Conservation (phyloP, 2,888 invertebrate species). For the Clivina fossor region DNA sequence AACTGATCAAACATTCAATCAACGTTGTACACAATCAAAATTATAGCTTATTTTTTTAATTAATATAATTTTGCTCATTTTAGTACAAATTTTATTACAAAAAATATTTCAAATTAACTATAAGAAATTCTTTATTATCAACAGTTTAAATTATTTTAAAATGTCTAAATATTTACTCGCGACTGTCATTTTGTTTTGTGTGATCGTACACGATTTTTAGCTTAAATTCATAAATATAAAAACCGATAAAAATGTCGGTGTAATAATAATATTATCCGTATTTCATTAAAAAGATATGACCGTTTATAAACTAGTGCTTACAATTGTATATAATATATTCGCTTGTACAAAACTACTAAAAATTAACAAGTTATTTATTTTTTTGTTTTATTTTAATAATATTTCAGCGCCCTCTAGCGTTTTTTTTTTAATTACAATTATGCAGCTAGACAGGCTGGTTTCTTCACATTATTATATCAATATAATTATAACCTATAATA, state of each 20-base stretch:
- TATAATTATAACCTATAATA: conserved; percentile 26
- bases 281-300: conserved; percentile 32
- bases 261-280: conserved; percentile 22
- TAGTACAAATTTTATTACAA: too few relatives aligned
- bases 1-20: too few relatives aligned
- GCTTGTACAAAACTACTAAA: conserved; percentile 33
- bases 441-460: conserved; percentile 26
- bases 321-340: conserved; percentile 32
- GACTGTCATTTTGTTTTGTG: conserved; percentile 23
- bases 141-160: too few relatives aligned
- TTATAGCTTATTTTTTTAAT: too few relatives aligned
- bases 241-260: conserved; percentile 26
- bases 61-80: too few relatives aligned
- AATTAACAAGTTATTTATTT: conserved; percentile 28
- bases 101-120: too few relatives aligned
- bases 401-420: conserved; percentile 28
- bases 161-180: too few relatives aligned
- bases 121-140: too few relatives aligned
- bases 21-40: too few relatives aligned
- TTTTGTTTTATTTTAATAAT: conserved; percentile 9
- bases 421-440: too few relatives aligned
- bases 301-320: conserved; percentile 33
- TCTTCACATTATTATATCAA: conserved; percentile 24
- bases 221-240: conserved; percentile 26
- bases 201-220: conserved; percentile 25